Percentiles rank a stretch among this genome's conserved stretches.
These are phyloP conservation scores for Mohoua ochrocephala DNA, from an alignment of 2,113 vertebrate species.

Conservation along the genomic window DNA sequence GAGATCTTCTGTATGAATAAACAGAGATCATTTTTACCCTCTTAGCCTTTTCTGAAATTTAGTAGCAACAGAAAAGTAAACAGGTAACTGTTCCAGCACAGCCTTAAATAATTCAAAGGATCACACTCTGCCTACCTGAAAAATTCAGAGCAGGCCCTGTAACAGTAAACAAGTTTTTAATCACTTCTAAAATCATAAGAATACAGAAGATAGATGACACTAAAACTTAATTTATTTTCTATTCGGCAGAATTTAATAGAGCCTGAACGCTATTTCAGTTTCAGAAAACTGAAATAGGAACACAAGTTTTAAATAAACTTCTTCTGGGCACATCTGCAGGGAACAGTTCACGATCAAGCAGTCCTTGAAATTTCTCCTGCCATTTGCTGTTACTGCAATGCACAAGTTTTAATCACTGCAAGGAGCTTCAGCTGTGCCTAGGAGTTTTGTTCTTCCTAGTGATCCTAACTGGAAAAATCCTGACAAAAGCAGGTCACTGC, in stretches of 20 bases:
- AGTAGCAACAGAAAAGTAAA: background rate
- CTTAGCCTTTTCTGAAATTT: background rate
- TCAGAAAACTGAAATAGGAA: constrained; percentile 4
- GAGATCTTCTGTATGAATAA: background rate
- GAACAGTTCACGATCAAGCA: background rate
- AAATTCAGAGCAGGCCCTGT: background rate
- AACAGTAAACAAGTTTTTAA: background rate
- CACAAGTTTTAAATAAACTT: constrained; percentile 12
- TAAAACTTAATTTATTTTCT: background rate
- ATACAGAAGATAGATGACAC: background rate
- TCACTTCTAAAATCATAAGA: background rate
- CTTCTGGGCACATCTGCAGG: background rate
- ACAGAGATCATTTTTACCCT: background rate
- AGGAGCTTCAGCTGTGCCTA: background rate
- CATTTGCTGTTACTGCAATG: background rate
- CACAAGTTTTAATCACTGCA: background rate
- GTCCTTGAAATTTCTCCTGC: background rate
- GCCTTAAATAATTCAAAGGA: background rate
- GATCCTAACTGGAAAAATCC: background rate
- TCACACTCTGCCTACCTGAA: background rate
- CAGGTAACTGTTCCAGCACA: background rate
- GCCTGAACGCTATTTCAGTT: background rate
- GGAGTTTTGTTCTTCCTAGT: background rate
- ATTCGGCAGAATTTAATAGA: background rate
- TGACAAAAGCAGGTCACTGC: background rate